These are phyloP conservation scores for Papilio dardanus DNA, from an alignment of 1,140 invertebrate species.

Conservation along the genomic window DNA sequence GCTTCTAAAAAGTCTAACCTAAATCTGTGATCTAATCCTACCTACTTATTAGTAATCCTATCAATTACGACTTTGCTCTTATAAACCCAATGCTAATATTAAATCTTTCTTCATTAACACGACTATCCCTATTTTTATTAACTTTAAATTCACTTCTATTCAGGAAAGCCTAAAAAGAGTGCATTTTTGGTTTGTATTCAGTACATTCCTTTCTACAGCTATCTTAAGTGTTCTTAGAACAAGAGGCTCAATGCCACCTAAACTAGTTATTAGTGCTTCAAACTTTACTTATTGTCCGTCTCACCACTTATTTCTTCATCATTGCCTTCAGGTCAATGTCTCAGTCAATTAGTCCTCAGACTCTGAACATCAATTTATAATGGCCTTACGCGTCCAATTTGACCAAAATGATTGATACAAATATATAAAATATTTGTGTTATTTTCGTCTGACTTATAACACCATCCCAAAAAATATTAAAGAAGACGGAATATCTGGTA, in stretches of 20 bases:
- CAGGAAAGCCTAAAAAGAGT: neutral
- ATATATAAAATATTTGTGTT: neutral
- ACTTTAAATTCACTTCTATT: neutral
- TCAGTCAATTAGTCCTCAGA: neutral
- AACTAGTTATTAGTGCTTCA: neutral
- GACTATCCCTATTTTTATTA: neutral
- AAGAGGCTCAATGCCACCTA: slow-evolving; percentile 5
- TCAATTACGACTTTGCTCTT: too few relatives aligned
- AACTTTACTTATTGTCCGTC: neutral
- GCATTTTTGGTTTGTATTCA: neutral
- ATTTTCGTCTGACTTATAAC: too few relatives aligned
- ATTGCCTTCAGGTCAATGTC: slow-evolving; percentile 2
- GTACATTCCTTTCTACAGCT: neutral
- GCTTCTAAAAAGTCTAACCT: neutral
- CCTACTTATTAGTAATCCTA: too few relatives aligned
- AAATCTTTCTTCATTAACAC: too few relatives aligned
- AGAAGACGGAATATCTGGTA: too few relatives aligned
- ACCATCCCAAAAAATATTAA: too few relatives aligned
- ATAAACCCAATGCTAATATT: too few relatives aligned
- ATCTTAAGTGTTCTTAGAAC: slow-evolving; percentile 10
- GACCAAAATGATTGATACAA: neutral
- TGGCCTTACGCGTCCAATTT: slow-evolving; percentile 1
- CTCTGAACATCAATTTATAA: neutral
- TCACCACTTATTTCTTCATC: neutral
- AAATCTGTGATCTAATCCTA: too few relatives aligned